These are phyloP conservation scores for Malurus leucopterus DNA, from an alignment of 2,797 vertebrate species.

Conservation along the genomic window DNA sequence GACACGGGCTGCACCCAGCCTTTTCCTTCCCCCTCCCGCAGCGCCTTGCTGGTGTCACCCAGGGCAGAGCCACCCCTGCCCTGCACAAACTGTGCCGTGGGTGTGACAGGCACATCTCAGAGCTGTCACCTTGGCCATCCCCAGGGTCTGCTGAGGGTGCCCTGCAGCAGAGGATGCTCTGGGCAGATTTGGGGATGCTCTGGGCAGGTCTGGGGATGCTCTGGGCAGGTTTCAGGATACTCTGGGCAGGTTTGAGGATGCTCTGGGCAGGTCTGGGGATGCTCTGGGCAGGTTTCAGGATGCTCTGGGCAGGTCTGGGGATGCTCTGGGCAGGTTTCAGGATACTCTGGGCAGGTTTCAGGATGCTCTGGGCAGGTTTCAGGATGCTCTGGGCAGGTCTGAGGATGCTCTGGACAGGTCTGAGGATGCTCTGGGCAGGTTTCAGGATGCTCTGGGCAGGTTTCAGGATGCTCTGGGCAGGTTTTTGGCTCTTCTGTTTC, in stretches of 20 bases:
- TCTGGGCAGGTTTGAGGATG: not conserved
- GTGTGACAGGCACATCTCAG: accelerated
- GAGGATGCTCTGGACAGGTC: not conserved
- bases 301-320: not conserved
- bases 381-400: not conserved
- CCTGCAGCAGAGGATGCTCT: not conserved
- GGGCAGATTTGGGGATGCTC: not conserved
- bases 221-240: not conserved
- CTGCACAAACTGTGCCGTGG: accelerated
- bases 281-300: not conserved
- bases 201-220: not conserved
- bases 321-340: not conserved
- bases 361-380: not conserved
- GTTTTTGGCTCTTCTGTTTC: not conserved
- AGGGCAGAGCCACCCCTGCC: not conserved
- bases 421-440: not conserved
- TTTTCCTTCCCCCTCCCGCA: not conserved
- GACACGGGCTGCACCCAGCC: accelerated
- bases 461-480: not conserved
- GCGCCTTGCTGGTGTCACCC: not conserved
- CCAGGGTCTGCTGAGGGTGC: not conserved
- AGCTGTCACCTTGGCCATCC: accelerated
- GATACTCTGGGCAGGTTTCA: not conserved
- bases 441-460: not conserved
- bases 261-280: not conserved